A percentile compares a stretch with the other conserved stretches of the same genome.
phyloP scores from a whole-genome alignment of 2,888 invertebrate genomes.

The Tetragonula carbonaria region DNA sequence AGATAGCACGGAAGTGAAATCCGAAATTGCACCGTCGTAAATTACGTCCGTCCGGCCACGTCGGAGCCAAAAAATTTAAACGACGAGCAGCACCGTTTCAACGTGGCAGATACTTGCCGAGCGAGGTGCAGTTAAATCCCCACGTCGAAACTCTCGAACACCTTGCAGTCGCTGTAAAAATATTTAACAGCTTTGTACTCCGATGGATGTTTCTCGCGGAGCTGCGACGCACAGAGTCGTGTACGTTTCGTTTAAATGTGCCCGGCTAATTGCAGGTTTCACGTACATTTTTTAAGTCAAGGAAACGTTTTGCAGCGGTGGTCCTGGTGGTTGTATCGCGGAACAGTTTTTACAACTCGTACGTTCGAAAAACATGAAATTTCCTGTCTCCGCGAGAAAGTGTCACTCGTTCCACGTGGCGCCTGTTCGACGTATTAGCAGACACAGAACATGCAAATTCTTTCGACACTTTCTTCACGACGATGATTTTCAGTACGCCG shows the following conservation, averaged over 20 bases:
- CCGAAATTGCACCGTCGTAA: not conserved
- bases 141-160: not conserved
- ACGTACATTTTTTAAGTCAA: slow-evolving; percentile 55
- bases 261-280: slow-evolving; percentile 41
- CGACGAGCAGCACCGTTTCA: not conserved
- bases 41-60: not conserved
- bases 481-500: too few relatives aligned
- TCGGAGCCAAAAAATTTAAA: not conserved
- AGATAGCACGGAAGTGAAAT: not conserved
- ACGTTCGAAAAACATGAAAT: slow-evolving; percentile 46
- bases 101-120: too few relatives aligned
- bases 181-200: slow-evolving; percentile 20
- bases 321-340: not conserved
- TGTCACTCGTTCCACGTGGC: slow-evolving; percentile 54
- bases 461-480: slow-evolving; percentile 13
- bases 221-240: not conserved
- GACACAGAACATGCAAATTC: slow-evolving; percentile 39
- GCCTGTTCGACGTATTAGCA: slow-evolving; percentile 42
- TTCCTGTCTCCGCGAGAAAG: slow-evolving; percentile 20
- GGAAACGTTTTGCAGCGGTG: slow-evolving; percentile 33
- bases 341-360: slow-evolving; percentile 25
- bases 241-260: not conserved
- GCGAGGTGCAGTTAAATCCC: not conserved
- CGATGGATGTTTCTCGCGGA: not conserved
- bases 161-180: not conserved